Evolutionary conservation across 2,888 invertebrate species (phyloP).

Genomic region (Scelioninae gen. 2): DNA sequence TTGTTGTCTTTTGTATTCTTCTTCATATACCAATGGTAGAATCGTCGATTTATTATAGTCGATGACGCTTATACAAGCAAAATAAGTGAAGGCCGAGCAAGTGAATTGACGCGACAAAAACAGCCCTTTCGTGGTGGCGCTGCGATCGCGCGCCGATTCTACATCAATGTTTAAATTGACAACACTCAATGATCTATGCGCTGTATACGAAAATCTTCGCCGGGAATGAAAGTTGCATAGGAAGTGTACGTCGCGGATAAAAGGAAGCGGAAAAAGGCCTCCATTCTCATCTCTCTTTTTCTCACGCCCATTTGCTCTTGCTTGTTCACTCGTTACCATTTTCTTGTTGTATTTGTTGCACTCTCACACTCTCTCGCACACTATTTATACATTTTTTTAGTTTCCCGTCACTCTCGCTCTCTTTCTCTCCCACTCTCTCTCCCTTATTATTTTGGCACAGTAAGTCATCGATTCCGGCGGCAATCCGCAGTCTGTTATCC

Average conservation of each 20-base stretch:
- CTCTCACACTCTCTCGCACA: constrained; percentile 28
- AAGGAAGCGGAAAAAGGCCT: constrained; percentile 57
- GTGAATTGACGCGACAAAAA: constrained; percentile 53
- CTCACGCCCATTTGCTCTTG: constrained; percentile 17
- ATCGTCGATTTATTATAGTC: constrained; percentile 65
- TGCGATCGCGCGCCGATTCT: constrained; percentile 38
- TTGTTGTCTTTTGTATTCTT: constrained; percentile 17
- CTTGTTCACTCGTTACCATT: constrained; percentile 6
- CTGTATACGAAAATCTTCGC: constrained; percentile 57
- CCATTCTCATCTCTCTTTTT: constrained; percentile 40
- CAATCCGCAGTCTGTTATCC: constrained; percentile 64
- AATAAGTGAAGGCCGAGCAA: constrained; percentile 63
- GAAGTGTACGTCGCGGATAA: constrained; percentile 56
- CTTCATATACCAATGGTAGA: constrained; percentile 64
- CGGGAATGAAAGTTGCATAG: constrained; percentile 49
- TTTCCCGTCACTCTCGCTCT: constrained; percentile 7
- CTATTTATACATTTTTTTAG: constrained; percentile 41
- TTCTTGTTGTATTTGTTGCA: neutral
- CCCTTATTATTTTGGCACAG: constrained; percentile 67
- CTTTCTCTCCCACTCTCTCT: constrained; percentile 15
- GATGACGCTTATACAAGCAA: constrained; percentile 65
- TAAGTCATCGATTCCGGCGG: constrained; percentile 64
- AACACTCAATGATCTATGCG: constrained; percentile 59
- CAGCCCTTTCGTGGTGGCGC: constrained; percentile 35
- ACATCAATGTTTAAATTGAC: constrained; percentile 57